phyloP scores from a whole-genome alignment of 2,888 invertebrate genomes.

The Cheilosia vernalis region DNA sequence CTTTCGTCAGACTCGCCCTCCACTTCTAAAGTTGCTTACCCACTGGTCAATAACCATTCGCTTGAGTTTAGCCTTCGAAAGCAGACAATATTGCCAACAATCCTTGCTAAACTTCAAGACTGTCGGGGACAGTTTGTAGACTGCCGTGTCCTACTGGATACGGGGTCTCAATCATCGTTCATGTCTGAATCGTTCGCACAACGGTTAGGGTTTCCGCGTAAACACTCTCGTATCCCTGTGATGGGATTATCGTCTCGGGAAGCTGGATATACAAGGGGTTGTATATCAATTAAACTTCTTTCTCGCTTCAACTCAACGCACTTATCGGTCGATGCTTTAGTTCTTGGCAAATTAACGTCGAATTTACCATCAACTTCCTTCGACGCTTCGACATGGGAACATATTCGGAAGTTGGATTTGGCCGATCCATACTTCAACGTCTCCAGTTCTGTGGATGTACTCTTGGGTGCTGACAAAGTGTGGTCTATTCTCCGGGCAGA shows the following conservation, averaged over 20 bases:
- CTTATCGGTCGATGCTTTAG: not conserved
- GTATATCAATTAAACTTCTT: not conserved
- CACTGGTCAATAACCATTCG: not conserved
- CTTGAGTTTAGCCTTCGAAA: constrained; percentile 1
- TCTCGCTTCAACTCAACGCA: not conserved
- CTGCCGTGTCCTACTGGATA: not conserved
- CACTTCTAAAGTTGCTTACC: not conserved
- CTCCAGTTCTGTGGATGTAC: not conserved
- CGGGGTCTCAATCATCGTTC: not conserved
- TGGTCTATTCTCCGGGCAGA: not conserved
- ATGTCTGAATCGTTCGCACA: constrained; percentile 1
- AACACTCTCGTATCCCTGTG: no score
- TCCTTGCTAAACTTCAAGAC: not conserved
- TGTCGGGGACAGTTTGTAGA: not conserved
- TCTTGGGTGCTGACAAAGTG: not conserved
- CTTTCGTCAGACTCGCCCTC: not conserved
- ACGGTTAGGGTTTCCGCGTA: not conserved
- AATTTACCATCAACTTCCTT: not conserved
- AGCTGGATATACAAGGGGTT: no score
- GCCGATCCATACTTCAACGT: not conserved
- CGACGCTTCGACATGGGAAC: not conserved
- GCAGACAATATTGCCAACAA: not conserved
- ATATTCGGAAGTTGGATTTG: constrained; percentile 1
- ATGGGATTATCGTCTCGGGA: no score
- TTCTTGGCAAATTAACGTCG: not conserved